These are phyloP conservation scores for Oreochromis grahami DNA, from an alignment of 2,797 vertebrate genomes.

Conservation along the genomic window DNA sequence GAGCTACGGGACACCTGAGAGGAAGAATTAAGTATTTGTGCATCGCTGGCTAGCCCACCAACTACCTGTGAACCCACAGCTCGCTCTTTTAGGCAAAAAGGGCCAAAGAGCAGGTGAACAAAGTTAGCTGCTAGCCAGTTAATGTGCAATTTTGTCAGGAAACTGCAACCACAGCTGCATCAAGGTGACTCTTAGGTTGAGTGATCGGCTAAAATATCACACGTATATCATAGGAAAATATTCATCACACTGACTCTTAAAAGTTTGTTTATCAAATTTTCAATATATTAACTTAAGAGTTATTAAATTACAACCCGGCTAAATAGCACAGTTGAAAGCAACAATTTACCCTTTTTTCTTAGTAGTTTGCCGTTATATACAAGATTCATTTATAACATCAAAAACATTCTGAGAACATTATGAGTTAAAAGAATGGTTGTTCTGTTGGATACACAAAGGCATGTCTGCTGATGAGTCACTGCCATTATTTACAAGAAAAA, in stretches of 20 bases:
- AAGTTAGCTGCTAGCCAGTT: background rate
- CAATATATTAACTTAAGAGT: background rate
- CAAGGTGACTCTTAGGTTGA: background rate
- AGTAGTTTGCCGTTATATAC: constrained; percentile 24
- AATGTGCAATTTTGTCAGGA: background rate
- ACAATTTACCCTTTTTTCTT: background rate
- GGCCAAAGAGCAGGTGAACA: background rate
- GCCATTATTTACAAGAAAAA: background rate
- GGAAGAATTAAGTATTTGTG: background rate
- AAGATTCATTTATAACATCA: constrained; percentile 2
- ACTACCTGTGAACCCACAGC: background rate
- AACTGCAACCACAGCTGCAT: background rate
- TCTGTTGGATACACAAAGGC: constrained; percentile 31
- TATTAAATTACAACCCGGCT: background rate
- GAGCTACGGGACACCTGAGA: background rate
- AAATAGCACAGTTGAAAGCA: background rate
- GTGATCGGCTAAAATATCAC: background rate
- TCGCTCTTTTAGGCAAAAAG: background rate
- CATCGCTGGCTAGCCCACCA: background rate
- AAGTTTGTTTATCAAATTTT: background rate
- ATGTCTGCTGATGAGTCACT: constrained; percentile 19
- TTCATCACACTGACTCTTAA: background rate
- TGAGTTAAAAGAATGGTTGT: background rate
- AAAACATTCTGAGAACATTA: background rate
- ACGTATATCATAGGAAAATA: background rate